These are phyloP conservation scores for Microcebus tavaratra DNA, from an alignment of 2,113 vertebrate species.

Conservation along the genomic window DNA sequence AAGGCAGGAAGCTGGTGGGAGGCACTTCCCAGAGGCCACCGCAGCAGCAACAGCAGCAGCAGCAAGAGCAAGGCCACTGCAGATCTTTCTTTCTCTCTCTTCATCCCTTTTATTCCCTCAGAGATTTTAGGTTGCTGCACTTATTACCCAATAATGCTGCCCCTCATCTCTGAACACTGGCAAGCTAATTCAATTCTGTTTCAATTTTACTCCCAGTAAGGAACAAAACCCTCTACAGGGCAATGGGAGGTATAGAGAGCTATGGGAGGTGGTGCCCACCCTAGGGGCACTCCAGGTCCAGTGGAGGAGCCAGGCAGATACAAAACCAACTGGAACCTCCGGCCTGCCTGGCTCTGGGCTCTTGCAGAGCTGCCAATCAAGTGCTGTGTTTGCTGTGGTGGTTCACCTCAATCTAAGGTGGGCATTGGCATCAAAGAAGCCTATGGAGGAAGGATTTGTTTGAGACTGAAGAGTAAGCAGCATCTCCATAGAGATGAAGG, in stretches of 20 bases:
- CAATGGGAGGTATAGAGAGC: not conserved
- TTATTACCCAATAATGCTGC: not conserved
- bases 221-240: not conserved
- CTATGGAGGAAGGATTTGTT: not conserved
- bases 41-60: not conserved
- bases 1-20: slow-evolving; percentile 30
- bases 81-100: not conserved
- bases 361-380: not conserved
- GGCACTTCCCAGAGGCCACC: not conserved
- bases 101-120: not conserved
- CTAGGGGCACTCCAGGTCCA: not conserved
- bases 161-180: not conserved
- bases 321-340: not conserved
- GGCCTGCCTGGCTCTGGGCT: not conserved
- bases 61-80: not conserved
- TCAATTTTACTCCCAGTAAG: not conserved
- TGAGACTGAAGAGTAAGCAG: not conserved
- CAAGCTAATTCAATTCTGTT: not conserved
- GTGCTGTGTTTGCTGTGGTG: not conserved
- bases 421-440: not conserved
- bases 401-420: not conserved
- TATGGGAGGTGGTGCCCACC: not conserved
- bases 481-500: not conserved
- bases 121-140: not conserved
- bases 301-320: not conserved